Base-by-base conservation (phyloP, 2,888 invertebrate genomes). In the Chaetoderma sp. region DNA sequence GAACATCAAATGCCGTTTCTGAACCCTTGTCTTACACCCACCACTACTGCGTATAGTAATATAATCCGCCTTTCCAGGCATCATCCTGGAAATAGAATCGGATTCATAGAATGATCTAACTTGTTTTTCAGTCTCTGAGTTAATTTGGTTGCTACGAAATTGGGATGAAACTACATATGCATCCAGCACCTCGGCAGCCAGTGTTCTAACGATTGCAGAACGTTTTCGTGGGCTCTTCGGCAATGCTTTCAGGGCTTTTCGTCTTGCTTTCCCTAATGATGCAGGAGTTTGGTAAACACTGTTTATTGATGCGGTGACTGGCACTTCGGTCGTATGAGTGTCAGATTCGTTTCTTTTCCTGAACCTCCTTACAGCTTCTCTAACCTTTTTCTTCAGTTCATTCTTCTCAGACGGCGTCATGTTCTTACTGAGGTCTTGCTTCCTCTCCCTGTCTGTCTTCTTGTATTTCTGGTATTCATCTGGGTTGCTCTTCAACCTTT, bases 31-130 rank as follows among this genome's bases (percentile, higher is more conserved):
- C 21, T 58, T 58, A 10, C 45, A 25, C 4, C 59, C 59, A 8
- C n/a, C 16, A 2, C 45, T 36, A 0, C 57, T 36, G 13, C 23
- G 2, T 5, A 45, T 16, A n/a, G 45, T 45, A 23, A 62, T 44
- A 21, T 39, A 56, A 28, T 58, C 63, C 3, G 21, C 47, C 30
- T 63, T 63, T 18, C 57, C 58, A 13, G 63, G 57, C 63, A 63
- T 63, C 8, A 18, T 23, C 18, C 57, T 30, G 5, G 32, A 57
- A 21, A 57, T 27, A 25, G 32, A 21, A 58, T 63, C 47, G 18
- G 18, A 32, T 10, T 47, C 25, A 47, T 47, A 63, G 39, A 63
- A 58, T n/a, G n/a, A n/a, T n/a, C n/a, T n/a, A n/a, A n/a, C n/a
- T n/a, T n/a, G n/a, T n/a, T n/a, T n/a, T n/a, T n/a, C n/a, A n/a